phyloP scores from a whole-genome alignment of 64 coral and sea anemone genomes.

The Dendronephthya gigantea region DNA sequence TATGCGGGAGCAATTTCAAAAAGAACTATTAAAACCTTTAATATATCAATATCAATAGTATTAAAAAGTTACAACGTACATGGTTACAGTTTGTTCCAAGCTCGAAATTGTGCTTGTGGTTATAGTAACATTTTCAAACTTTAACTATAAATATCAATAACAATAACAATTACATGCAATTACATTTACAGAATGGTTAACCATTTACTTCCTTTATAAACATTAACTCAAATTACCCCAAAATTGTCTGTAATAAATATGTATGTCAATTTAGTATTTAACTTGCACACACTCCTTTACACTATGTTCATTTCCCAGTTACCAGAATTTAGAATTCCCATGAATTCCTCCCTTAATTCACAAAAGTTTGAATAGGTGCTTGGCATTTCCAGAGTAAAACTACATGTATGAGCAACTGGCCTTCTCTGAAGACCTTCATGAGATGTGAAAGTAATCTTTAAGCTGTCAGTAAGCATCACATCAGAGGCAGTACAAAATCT shows the following conservation, averaged over 20 bases:
- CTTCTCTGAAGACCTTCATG: not conserved
- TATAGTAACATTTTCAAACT: too few species aligned
- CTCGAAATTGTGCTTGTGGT: too few species aligned
- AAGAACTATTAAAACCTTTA: too few species aligned
- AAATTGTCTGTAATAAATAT: not conserved
- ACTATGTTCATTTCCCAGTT: not conserved
- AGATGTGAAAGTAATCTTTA: not conserved
- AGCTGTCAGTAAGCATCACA: constrained; percentile 26
- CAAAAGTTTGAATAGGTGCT: not conserved
- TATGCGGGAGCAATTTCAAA: too few species aligned
- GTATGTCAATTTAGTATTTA: not conserved
- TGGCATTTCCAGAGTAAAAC: not conserved
- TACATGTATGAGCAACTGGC: not conserved
- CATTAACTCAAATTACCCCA: not conserved
- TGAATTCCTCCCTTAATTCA: not conserved
- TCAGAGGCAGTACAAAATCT: constrained; percentile 24
- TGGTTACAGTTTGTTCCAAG: too few species aligned
- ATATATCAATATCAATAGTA: too few species aligned
- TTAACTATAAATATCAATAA: too few species aligned
- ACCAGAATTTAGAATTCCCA: not conserved
- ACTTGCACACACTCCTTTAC: not conserved
- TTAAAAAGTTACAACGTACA: too few species aligned
- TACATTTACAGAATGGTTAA: too few species aligned
- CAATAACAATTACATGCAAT: too few species aligned
- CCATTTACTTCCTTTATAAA: not conserved